A percentile compares a stretch with the other conserved stretches of the same genome.
Evolutionary conservation across 2,113 vertebrate genomes (phyloP).

Genomic region (Pangasianodon gigas): DNA sequence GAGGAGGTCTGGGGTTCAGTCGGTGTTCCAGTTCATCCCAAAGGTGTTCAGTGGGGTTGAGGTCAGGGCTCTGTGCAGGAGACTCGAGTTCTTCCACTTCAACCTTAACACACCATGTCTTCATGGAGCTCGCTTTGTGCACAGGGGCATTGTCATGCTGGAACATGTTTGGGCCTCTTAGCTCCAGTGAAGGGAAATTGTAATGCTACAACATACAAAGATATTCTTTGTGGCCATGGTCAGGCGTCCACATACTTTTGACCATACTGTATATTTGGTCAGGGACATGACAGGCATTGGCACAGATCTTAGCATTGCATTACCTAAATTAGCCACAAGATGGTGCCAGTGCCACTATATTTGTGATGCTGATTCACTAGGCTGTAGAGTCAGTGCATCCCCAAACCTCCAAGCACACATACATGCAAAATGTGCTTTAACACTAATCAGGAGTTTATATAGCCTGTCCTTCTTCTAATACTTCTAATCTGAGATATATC

Average conservation of each 20-base stretch:
- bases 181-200: not conserved
- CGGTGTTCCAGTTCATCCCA: not conserved
- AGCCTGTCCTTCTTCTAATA: not conserved
- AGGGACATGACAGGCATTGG: not conserved
- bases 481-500: not conserved
- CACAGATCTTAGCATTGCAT: not conserved
- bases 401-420: too few relatives aligned
- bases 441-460: not conserved
- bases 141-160: not conserved
- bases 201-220: not conserved
- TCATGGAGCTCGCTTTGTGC: not conserved
- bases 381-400: not conserved
- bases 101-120: not conserved
- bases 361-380: not conserved
- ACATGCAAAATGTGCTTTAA: not conserved
- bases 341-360: slow-evolving; percentile 7
- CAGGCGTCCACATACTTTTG: not conserved
- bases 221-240: not conserved
- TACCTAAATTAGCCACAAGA: not conserved
- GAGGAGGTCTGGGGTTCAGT: not conserved
- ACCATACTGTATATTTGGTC: not conserved
- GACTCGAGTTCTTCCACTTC: not conserved
- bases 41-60: not conserved
- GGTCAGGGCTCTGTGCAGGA: not conserved
- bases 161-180: not conserved